phyloP scores from a whole-genome alignment of 35 echinoderm and acorn worm genomes.

The Apostichopus californicus region DNA sequence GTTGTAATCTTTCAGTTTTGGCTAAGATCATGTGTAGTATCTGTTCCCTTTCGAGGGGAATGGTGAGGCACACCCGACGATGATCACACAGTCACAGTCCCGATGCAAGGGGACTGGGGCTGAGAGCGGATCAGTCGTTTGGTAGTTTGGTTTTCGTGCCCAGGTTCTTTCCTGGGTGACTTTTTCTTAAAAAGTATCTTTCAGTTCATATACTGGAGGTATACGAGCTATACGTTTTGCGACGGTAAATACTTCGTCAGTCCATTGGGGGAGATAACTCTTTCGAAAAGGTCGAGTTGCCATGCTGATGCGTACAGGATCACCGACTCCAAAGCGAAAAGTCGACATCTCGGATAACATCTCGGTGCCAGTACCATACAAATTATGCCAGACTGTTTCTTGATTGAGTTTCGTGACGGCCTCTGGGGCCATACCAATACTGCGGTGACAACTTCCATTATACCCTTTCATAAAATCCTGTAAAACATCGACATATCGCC shows the following conservation, averaged over 20 bases:
- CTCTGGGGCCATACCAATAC: slow-evolving; percentile 45
- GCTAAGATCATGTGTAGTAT: too few species aligned
- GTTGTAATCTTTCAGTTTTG: slow-evolving; percentile 54
- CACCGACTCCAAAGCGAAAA: slow-evolving; percentile 41
- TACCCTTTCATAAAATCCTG: not conserved
- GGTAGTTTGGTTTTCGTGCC: too few species aligned
- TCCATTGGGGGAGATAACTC: slow-evolving; percentile 49
- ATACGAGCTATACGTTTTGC: not conserved
- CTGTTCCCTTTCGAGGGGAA: too few species aligned
- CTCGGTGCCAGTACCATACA: slow-evolving; percentile 1
- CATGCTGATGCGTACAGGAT: slow-evolving; percentile 47
- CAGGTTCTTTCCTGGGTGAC: too few species aligned
- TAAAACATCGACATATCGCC: not conserved
- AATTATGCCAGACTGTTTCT: slow-evolving; percentile 30
- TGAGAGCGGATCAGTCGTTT: too few species aligned
- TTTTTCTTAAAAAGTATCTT: too few species aligned
- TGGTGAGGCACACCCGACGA: too few species aligned
- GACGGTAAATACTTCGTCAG: slow-evolving; percentile 54
- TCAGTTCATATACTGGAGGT: slow-evolving; percentile 48
- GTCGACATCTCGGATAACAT: not conserved
- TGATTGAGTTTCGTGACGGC: not conserved
- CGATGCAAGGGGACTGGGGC: too few species aligned
- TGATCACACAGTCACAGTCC: too few species aligned
- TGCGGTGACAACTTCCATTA: slow-evolving; percentile 12
- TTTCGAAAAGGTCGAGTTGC: slow-evolving; percentile 24